Conservation (phyloP, 2,113 vertebrate species). For the Pedionomus torquatus region DNA sequence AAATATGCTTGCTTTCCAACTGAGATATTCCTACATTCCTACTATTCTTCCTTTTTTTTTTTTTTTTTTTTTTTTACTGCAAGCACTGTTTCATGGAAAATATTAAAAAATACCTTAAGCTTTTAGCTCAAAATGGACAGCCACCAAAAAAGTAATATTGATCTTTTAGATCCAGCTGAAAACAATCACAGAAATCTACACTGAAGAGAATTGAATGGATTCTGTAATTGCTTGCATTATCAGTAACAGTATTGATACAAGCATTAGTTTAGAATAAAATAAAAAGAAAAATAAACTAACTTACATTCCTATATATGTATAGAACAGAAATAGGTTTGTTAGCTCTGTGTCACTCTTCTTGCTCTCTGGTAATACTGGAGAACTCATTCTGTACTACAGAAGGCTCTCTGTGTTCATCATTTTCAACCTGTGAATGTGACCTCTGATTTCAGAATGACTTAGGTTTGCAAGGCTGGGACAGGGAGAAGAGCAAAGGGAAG, state of each 20-base stretch:
- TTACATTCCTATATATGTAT: not conserved
- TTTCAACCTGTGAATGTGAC: not conserved
- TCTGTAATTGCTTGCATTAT: not conserved
- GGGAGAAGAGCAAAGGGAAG: not conserved
- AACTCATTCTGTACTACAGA: not conserved
- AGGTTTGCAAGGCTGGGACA: fast-evolving
- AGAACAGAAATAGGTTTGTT: not conserved
- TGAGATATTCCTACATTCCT: not conserved
- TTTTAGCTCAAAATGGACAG: not conserved
- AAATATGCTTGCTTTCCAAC: not conserved
- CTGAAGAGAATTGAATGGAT: not conserved
- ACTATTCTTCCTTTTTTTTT: not conserved
- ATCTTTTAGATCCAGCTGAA: not conserved
- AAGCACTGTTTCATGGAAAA: not conserved
- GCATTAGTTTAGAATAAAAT: not conserved
- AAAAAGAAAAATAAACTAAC: not conserved
- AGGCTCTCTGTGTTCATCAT: not conserved
- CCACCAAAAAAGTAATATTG: not conserved
- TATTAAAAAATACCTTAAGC: not conserved
- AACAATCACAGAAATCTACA: not conserved
- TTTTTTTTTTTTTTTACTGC: not conserved
- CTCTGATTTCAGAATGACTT: not conserved
- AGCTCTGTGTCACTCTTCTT: not conserved
- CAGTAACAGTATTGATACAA: not conserved
- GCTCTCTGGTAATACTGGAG: not conserved